Base-by-base conservation (phyloP, 2,888 invertebrate genomes). In the Vandiemenella viatica region DNA sequence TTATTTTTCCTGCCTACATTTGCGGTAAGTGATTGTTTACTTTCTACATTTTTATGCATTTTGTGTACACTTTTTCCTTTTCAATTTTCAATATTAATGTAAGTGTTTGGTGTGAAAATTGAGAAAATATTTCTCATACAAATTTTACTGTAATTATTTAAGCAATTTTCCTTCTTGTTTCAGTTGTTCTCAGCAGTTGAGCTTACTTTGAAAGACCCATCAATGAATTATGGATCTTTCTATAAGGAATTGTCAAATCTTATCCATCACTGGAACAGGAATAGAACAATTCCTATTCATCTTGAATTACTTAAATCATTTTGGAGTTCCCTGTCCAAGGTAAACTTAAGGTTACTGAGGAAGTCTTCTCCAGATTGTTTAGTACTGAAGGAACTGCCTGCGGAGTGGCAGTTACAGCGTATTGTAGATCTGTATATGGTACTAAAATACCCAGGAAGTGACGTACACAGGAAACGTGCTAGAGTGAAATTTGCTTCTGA, bases 221-320 rank as follows among this genome's bases (percentile, higher is more conserved):
- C 75, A 23, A 75, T 72, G 53, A 65, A 65, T 1, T 62, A 74
- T 0, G 64, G 66, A 3, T 57, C 53, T 10, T 43, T 55, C 4
- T 51, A 45, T 43, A 43, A 46, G n/a, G 51, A 52, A 16, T 23
- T 50, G 1, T 53, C 55, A 2, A 37, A 20, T 8, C 45, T 79
- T 26, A 58, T 75, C 26, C 71, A 72, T n/a, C 75, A 73, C 57
- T 77, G 75, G 76, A 69, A 67, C 43, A 42, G 42, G n/a, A 19
- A 42, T 15, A 16, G 8, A 15, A 16, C n/a, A 16, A 38, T n/a
- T 5, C 21, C 18, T 42, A 7, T n/a, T 13, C 19, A 42, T 5
- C 8, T 20, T 19, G 19, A 18, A 20, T 5, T 19, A 20, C 19
- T 17, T 42, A 19, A 15, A 38, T 38, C 16, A 15, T 38, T 38